Percentiles rank a stretch among this genome's conserved stretches.
Conservation (phyloP, 2,888 invertebrate genomes). For the Halictus quadricinctus region DNA sequence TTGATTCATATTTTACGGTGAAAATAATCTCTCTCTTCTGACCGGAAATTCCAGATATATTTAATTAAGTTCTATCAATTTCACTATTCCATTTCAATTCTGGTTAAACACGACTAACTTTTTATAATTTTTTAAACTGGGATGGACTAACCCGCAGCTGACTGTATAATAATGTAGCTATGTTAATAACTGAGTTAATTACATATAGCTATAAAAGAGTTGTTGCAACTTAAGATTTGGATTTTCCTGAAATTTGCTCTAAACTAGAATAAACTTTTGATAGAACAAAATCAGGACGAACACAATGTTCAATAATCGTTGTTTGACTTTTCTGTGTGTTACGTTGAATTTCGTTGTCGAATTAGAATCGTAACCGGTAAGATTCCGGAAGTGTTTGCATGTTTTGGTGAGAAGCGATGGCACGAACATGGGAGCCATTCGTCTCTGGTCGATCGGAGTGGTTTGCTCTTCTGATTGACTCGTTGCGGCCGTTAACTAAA, state of each 20-base stretch:
- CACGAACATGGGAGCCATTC: background rate
- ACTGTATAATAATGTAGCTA: no score
- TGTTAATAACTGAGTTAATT: no score
- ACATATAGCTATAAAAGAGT: no score
- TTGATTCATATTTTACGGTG: background rate
- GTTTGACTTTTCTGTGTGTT: background rate
- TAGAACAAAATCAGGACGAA: background rate
- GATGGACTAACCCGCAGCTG: no score
- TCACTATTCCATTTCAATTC: background rate
- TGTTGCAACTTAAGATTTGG: no score
- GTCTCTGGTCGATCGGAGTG: background rate
- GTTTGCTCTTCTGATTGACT: conserved; percentile 54
- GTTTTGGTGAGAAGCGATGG: background rate
- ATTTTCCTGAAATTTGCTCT: no score
- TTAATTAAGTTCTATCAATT: background rate
- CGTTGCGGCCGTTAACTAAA: conserved; percentile 60
- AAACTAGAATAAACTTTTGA: no score
- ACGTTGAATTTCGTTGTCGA: background rate
- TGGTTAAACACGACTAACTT: no score
- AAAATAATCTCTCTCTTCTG: background rate
- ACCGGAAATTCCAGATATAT: background rate
- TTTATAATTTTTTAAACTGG: no score
- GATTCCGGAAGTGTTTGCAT: background rate
- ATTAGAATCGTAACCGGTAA: background rate
- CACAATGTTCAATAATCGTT: background rate